Evolutionary conservation across 2,113 vertebrate species (phyloP).

Genomic region (Addax nasomaculatus): DNA sequence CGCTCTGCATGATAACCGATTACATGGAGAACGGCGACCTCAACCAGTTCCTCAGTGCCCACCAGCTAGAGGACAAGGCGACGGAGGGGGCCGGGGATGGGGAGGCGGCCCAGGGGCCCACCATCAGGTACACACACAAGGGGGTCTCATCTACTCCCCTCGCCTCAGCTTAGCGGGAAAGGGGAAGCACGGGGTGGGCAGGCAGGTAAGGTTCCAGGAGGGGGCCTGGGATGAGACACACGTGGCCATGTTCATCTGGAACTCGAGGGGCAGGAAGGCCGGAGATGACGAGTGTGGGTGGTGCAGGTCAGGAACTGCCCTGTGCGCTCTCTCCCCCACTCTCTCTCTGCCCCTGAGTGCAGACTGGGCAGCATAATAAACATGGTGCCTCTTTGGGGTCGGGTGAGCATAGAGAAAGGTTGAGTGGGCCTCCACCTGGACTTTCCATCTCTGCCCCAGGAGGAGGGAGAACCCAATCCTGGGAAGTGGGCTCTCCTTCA

Average conservation of each 20-base stretch:
- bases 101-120: constrained; percentile 75
- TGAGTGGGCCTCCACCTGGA: not conserved
- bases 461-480: not conserved
- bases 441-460: not conserved
- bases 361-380: not conserved
- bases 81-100: constrained; percentile 78
- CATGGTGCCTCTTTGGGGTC: not conserved
- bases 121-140: constrained; percentile 83
- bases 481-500: not conserved
- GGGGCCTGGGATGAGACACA: not conserved
- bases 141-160: not conserved
- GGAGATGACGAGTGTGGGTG: not conserved
- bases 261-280: not conserved
- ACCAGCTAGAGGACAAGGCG: constrained; percentile 87
- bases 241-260: not conserved
- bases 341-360: not conserved
- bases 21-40: constrained; percentile 96
- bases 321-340: not conserved
- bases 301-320: not conserved
- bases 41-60: constrained; percentile 91
- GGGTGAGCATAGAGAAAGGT: not conserved
- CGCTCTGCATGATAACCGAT: constrained; percentile 94
- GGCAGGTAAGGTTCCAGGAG: not conserved
- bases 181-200: not conserved
- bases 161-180: not conserved